phyloP scores from a whole-genome alignment of 1,140 invertebrate genomes.

The Whitmania pigra region DNA sequence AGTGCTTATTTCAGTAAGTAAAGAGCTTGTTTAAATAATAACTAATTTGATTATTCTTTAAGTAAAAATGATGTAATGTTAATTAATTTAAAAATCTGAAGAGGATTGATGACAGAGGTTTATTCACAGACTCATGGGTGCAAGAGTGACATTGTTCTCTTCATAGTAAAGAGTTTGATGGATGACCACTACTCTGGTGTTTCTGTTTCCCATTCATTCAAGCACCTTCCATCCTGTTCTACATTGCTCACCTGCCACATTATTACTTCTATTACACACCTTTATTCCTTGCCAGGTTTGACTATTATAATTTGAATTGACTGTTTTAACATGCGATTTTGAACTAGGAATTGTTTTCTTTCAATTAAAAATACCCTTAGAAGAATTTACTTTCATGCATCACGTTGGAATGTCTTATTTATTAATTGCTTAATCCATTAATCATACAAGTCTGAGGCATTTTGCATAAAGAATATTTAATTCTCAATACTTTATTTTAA shows the following conservation, averaged over 20 bases:
- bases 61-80: too few species aligned
- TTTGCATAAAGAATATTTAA: too few species aligned
- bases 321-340: not conserved
- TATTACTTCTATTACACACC: slow-evolving; percentile 7
- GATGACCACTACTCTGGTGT: slow-evolving; percentile 15
- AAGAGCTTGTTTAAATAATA: too few species aligned
- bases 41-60: too few species aligned
- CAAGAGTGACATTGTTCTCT: slow-evolving; percentile 10
- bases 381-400: too few species aligned
- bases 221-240: slow-evolving; percentile 14
- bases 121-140: slow-evolving; percentile 15
- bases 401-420: too few species aligned
- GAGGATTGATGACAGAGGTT: not conserved
- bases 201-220: not conserved
- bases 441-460: too few species aligned
- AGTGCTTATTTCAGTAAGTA: too few species aligned
- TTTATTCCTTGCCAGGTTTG: slow-evolving; percentile 14
- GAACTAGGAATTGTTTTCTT: not conserved
- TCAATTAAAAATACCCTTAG: too few species aligned
- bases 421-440: too few species aligned
- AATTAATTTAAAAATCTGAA: too few species aligned
- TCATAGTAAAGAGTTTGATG: slow-evolving; percentile 10
- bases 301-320: not conserved
- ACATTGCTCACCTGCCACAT: slow-evolving; percentile 17
- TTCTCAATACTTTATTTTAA: too few species aligned